Evolutionary conservation across 2,797 vertebrate species (phyloP), one percentile per base, ranked within the genome.

Genomic region (Enteromius radiatus): DNA sequence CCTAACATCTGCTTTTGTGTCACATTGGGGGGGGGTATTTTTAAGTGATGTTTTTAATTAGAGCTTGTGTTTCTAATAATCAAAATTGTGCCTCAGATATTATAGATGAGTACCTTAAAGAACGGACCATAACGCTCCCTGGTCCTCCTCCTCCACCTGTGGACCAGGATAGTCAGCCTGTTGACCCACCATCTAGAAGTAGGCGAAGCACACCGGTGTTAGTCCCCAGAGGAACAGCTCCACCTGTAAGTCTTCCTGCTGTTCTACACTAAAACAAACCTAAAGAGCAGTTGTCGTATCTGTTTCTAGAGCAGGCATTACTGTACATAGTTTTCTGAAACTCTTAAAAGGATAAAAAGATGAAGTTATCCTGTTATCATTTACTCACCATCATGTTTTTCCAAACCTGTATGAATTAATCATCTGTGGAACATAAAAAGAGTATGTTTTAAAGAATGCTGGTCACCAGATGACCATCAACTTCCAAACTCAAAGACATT

Each of bases 151-250:
- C 86, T 3, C 92, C 89, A 15, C 92, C 93, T 19, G 2, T 2
- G 6, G 87, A 90, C 17, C 59, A 47, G 19, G 74, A 90, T 8
- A 23, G 56, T 15, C 82, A 65, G 52, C 28, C 38, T 64, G 15
- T 6, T 12, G n/a, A 19, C 2, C 12, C 54, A 19, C 10, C 64
- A 26, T 8, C 61, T 5, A 77, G n/a, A 21, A 52, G 64, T 75
- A 81, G 71, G 54, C 26, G n/a, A 4, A 70, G 38, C 41, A 11
- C 19, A 52, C 86, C 89, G 0, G 64, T 91, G 64, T 90, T 95
- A 68, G 89, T 95, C 36, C 0, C 95, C 0, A 90, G 95, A 88
- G 90, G 95, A 69, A 88, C 93, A 0, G 83, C 80, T 0, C 84
- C 87, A 17, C 78, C 78, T 14, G 88, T 89, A 41, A 82, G 85